Evolutionary conservation across 1,140 invertebrate species (phyloP).

Genomic region (Lordiphosa collinella): DNA sequence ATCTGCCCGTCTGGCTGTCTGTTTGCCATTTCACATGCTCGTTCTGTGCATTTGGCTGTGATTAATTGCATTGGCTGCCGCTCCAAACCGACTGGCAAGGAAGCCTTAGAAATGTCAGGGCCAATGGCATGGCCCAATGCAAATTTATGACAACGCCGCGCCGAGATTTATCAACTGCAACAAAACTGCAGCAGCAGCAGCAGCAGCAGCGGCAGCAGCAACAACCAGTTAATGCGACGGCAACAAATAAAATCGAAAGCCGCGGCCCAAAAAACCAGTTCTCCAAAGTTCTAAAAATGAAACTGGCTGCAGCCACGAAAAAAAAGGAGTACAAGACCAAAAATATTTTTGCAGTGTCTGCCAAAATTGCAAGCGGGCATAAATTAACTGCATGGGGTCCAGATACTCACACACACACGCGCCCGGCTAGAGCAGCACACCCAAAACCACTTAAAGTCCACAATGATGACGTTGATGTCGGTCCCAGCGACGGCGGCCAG

Average conservation of each 20-base stretch:
- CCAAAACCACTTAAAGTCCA: constrained; percentile 76
- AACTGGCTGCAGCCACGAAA: constrained; percentile 53
- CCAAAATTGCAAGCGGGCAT: constrained; percentile 76
- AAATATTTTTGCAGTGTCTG: constrained; percentile 74
- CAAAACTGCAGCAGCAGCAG: constrained; percentile 35
- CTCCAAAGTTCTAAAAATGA: constrained; percentile 74
- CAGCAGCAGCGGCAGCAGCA: constrained; percentile 13
- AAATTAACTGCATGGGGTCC: constrained; percentile 76
- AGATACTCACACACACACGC: constrained; percentile 50
- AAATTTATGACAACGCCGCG: constrained; percentile 73
- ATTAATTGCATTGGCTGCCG: constrained; percentile 74
- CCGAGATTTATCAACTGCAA: constrained; percentile 71
- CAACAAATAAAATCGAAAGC: constrained; percentile 76
- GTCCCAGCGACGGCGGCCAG: neutral
- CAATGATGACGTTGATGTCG: constrained; percentile 75
- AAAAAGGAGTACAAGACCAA: constrained; percentile 65
- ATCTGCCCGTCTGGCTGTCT: constrained; percentile 31
- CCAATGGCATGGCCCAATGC: constrained; percentile 76
- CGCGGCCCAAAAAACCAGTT: constrained; percentile 71
- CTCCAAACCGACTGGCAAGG: constrained; percentile 46
- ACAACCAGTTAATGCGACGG: constrained; percentile 66
- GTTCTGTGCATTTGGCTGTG: constrained; percentile 76
- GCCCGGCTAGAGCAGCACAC: constrained; percentile 62
- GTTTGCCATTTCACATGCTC: constrained; percentile 69
- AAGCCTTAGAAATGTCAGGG: constrained; percentile 77